Base-by-base conservation (phyloP, 2,888 invertebrate genomes). In the Patella depressa region DNA sequence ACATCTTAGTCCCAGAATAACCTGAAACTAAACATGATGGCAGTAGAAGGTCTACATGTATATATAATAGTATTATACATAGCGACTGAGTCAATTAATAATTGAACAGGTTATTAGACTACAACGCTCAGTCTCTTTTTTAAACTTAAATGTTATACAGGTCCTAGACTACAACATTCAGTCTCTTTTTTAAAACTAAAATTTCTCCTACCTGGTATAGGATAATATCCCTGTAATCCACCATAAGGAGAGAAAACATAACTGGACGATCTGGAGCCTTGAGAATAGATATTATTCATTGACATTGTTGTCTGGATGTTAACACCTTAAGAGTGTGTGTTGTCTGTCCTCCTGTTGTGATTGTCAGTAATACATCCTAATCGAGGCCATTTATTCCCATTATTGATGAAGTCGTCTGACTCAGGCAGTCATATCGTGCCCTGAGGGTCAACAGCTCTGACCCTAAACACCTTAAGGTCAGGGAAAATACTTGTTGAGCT, bases 301-400 rank as follows among this genome's bases (percentile, higher is more conserved):
- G 78, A 78, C 76, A 76, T 75, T 65, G 65, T 65, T 24, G 24
- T n/a, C 72, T n/a, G 14, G 72, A 53, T 53, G 34, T 72, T 53
- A 53, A 53, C 53, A 53, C 53, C 45, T 45, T 45, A 7, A 45
- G 72, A 19, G 5, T 54, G 54, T 15, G 19, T 54, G 71, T 53
- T 57, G 19, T 34, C 15, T 34, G 65, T 29, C 34, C n/a, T 72
- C 11, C 17, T 24, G 73, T 74, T 53, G 57, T 78, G 77, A 77
- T 79, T 77, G 78, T 71, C 74, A 76, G 79, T 81, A 78, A 77
- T 75, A 78, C 78, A 72, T 79, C 73, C 73, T 78, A 79, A 79
- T 79, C 65, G 78, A 69, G 73, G 73, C 74, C 76, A 54, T 79
- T 80, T 78, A 24, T 79, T 75, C 59, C 79, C 80, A 79, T 79